phyloP scores from a whole-genome alignment of 2,888 invertebrate genomes.

The Germaria angustata region DNA sequence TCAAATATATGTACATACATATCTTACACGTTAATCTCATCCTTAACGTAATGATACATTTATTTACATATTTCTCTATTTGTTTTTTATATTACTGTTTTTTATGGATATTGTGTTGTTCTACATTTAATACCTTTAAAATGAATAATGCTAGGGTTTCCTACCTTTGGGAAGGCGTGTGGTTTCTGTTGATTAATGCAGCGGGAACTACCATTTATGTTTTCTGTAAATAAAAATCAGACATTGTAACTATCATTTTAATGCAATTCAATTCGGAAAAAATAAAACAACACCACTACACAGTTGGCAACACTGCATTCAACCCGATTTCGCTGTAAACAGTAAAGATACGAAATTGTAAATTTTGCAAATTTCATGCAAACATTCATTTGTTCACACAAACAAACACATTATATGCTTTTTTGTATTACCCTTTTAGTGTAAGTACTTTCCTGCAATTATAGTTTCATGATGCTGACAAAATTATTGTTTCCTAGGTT shows the following conservation, averaged over 20 bases:
- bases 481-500: constrained; percentile 54
- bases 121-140: neutral
- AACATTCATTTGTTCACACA: neutral
- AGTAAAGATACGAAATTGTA: too few relatives aligned
- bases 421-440: neutral
- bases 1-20: too few relatives aligned
- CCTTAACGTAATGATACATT: constrained; percentile 22
- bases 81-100: neutral
- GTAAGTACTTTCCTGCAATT: neutral
- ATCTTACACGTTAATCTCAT: constrained; percentile 62
- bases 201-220: neutral
- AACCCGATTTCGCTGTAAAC: constrained; percentile 34
- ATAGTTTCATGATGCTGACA: constrained; percentile 35
- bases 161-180: neutral
- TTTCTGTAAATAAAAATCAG: too few relatives aligned
- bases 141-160: constrained; percentile 3
- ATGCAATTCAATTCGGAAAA: too few relatives aligned
- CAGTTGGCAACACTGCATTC: constrained; percentile 30
- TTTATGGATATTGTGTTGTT: constrained; percentile 11
- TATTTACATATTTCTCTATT: constrained; percentile 28
- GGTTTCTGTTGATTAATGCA: neutral
- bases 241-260: too few relatives aligned
- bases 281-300: too few relatives aligned
- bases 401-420: neutral
- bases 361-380: too few relatives aligned